Percentiles rank a stretch among this genome's conserved stretches.
These are phyloP conservation scores for Drosophila sproati DNA, from an alignment of 1,140 invertebrate species.

Conservation along the genomic window DNA sequence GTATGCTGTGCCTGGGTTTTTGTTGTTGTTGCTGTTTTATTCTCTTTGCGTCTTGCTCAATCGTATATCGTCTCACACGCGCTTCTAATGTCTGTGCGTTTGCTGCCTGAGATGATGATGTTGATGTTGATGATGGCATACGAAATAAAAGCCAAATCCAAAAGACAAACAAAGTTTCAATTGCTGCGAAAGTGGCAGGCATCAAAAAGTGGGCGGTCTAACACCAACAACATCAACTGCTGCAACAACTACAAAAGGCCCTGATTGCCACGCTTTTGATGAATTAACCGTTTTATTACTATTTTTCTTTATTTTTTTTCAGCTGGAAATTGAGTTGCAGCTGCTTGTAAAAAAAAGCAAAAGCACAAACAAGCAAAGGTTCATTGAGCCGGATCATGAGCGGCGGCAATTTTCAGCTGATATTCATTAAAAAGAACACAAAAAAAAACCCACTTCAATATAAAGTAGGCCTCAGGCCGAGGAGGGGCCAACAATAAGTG, in stretches of 20 bases:
- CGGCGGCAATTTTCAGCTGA: constrained; percentile 37
- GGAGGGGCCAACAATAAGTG: constrained; percentile 59
- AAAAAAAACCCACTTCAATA: constrained; percentile 47
- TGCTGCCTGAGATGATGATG: constrained; percentile 33
- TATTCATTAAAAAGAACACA: constrained; percentile 55
- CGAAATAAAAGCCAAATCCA: constrained; percentile 46
- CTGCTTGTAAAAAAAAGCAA: constrained; percentile 25
- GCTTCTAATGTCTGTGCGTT: constrained; percentile 66
- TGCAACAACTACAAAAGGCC: constrained; percentile 44
- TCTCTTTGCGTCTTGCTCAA: constrained; percentile 56
- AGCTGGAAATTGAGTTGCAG: constrained; percentile 58
- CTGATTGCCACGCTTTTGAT: constrained; percentile 79
- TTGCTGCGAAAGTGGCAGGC: constrained; percentile 68
- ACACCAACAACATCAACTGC: constrained; percentile 15
- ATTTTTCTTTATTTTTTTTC: constrained; percentile 29
- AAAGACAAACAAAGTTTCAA: constrained; percentile 66
- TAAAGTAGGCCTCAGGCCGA: constrained; percentile 40
- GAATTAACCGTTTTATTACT: constrained; percentile 61
- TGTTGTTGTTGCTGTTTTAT: background rate
- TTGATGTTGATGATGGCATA: constrained; percentile 71
- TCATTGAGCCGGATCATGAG: constrained; percentile 73
- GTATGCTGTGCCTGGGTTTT: constrained; percentile 63
- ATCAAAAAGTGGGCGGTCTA: constrained; percentile 64
- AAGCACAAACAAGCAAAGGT: constrained; percentile 31
- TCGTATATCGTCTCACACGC: constrained; percentile 72